Evolutionary conservation across 2,797 vertebrate genomes (phyloP).

Genomic region (Falco biarmicus): DNA sequence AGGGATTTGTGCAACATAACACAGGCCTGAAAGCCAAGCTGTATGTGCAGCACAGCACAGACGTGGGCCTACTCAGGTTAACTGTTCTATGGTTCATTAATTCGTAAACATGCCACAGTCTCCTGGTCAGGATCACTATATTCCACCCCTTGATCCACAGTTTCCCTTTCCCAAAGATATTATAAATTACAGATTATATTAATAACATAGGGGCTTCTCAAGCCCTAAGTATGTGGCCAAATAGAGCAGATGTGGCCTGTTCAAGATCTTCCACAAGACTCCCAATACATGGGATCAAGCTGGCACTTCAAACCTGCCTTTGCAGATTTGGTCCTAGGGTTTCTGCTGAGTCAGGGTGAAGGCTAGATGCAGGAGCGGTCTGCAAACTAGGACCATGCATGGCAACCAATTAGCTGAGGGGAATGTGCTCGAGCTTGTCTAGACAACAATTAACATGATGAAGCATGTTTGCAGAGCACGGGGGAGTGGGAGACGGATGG

Average conservation of each 20-base stretch:
- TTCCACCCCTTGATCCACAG: background rate
- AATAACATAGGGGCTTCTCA: background rate
- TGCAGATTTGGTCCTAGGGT: too few relatives aligned
- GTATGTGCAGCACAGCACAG: background rate
- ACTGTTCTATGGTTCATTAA: background rate
- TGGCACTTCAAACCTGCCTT: too few relatives aligned
- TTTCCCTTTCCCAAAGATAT: background rate
- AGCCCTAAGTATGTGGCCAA: background rate
- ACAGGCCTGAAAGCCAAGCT: background rate
- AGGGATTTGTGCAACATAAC: background rate
- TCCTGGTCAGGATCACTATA: background rate
- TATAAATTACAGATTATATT: background rate
- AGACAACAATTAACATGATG: too few relatives aligned
- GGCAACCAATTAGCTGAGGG: too few relatives aligned
- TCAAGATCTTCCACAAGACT: background rate
- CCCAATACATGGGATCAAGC: too few relatives aligned
- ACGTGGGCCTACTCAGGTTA: background rate
- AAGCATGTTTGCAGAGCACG: too few relatives aligned
- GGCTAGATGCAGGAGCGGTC: too few relatives aligned
- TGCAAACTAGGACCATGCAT: too few relatives aligned
- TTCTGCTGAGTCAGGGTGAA: too few relatives aligned
- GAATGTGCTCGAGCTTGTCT: too few relatives aligned
- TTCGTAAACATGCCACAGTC: background rate
- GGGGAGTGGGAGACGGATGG: too few relatives aligned
- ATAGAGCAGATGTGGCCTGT: background rate